Evolutionary conservation across 2,113 vertebrate species (phyloP).

Genomic region (Periophthalmodon schlosseri): DNA sequence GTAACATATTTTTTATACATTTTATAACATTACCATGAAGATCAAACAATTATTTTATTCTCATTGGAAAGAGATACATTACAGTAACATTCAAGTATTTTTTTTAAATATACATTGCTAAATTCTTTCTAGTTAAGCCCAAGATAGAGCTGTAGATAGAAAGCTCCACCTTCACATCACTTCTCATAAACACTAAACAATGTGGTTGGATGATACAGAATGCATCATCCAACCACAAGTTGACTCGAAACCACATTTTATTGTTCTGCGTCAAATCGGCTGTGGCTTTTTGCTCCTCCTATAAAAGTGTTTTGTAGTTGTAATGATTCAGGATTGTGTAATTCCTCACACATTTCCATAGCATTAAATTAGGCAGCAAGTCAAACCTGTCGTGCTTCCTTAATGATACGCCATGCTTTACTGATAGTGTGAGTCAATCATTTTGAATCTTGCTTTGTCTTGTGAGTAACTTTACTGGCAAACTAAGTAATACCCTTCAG

Average conservation of each 20-base stretch:
- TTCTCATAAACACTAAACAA: constrained; percentile 22
- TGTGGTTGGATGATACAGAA: constrained; percentile 18
- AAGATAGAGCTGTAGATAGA: not conserved
- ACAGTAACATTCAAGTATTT: no score
- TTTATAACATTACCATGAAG: no score
- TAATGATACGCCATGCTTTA: constrained; percentile 43
- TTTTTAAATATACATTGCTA: no score
- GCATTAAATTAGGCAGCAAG: constrained; percentile 20
- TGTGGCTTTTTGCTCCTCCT: constrained; percentile 27
- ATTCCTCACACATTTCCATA: constrained; percentile 37
- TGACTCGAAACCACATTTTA: constrained; percentile 50
- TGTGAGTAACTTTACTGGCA: constrained; percentile 29
- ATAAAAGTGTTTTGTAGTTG: constrained; percentile 25
- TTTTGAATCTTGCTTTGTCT: constrained; percentile 44
- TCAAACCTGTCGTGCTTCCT: constrained; percentile 35
- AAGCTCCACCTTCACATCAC: constrained; percentile 35
- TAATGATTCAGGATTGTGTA: constrained; percentile 41
- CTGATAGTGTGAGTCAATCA: constrained; percentile 44
- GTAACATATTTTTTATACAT: no score
- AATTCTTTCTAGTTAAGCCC: no score
- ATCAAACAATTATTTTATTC: no score
- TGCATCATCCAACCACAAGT: constrained; percentile 52
- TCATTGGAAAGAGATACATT: no score
- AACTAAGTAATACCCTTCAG: not conserved
- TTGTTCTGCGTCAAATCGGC: constrained; percentile 27